A percentile compares a stretch with the other conserved stretches of the same genome.
phyloP scores from a whole-genome alignment of 2,113 vertebrate species.

The Planiliza haematocheilus region DNA sequence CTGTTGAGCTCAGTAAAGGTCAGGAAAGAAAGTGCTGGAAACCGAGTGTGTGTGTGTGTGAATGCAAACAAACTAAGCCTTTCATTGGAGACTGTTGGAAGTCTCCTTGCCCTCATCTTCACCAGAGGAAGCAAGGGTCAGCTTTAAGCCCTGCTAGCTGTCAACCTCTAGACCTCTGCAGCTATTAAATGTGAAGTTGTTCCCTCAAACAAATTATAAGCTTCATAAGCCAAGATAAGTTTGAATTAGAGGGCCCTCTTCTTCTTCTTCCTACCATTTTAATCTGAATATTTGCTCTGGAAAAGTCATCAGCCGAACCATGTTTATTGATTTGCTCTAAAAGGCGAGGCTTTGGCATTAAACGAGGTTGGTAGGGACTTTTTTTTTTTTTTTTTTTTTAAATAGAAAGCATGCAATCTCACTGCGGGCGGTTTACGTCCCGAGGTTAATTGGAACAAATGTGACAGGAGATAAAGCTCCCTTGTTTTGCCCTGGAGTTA shows the following conservation, averaged over 20 bases:
- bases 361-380: neutral
- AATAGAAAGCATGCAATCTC: slow-evolving; percentile 12
- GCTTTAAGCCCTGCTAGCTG: slow-evolving; percentile 27
- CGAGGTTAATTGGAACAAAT: slow-evolving; percentile 45
- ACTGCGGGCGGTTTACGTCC: slow-evolving; percentile 35
- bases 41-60: neutral
- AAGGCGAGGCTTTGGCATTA: slow-evolving; percentile 8
- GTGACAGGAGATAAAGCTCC: slow-evolving; percentile 21
- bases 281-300: slow-evolving; percentile 37
- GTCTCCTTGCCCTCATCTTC: slow-evolving; percentile 12
- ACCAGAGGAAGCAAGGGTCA: slow-evolving; percentile 23
- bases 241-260: slow-evolving; percentile 31
- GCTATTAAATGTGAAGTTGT: slow-evolving; percentile 26
- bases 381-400: slow-evolving; percentile 6
- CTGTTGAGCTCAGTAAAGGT: slow-evolving; percentile 8
- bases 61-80: slow-evolving; percentile 20
- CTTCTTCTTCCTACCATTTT: slow-evolving; percentile 18
- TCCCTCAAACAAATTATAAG: slow-evolving; percentile 48
- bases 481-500: slow-evolving; percentile 11
- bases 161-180: slow-evolving; percentile 35
- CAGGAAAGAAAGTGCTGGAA: slow-evolving; percentile 24
- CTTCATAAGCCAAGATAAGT: slow-evolving; percentile 37
- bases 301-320: slow-evolving; percentile 35
- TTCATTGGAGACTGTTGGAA: slow-evolving; percentile 19
- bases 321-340: slow-evolving; percentile 15